Evolutionary conservation across 2,113 vertebrate species (phyloP), one percentile per base, ranked within the genome.

Genomic region (Hippopotamus amphibius): DNA sequence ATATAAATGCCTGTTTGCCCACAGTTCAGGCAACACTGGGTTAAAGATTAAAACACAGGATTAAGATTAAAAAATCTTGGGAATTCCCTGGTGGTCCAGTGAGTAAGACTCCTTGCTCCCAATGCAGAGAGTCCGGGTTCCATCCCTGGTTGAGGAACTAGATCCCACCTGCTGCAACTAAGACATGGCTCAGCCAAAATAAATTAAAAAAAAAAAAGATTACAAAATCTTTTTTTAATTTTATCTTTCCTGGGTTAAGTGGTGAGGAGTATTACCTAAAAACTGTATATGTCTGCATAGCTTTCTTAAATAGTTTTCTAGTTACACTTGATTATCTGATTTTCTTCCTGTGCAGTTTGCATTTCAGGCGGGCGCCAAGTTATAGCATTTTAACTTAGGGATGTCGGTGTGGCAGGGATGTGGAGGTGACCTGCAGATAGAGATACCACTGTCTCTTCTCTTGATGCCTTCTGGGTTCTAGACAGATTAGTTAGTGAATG

Each of bases 261-360:
- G 48, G 26, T 88, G 19, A 71, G 37, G 37, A 59, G 4, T 90
- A 71, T 87, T 92, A 79, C 37, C 16, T 87, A 37, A 79, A 89
- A 65, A 21, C 76, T 76, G 50, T 61, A 13, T 68, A 37, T 86
- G 48, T 71, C 33, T 84, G 26, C 37, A 85, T 46, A 66, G 28
- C 76, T 90, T 85, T 80, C 55, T 59, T 72, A 65, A 65, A 33
- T 17, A 68, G 57, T 61, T 53, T 59, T 79, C 68, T 79, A 28
- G 41, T 53, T 84, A 15, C 53, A 28, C 50, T 88, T 66, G 19
- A 61, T 65, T 66, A 65, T 68, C 61, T 72, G 86, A 88, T 93
- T 95, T 76, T 94, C 85, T 90, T 79, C 12, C 37, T 88, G n/a
- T 69, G n/a, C 55, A 81, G n/a, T 87, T 96, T 69, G 24, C n/a